Percentiles rank a stretch among this genome's conserved stretches.
These are phyloP conservation scores for Drosophila sucinea DNA, from an alignment of 1,140 invertebrate species.

Conservation along the genomic window DNA sequence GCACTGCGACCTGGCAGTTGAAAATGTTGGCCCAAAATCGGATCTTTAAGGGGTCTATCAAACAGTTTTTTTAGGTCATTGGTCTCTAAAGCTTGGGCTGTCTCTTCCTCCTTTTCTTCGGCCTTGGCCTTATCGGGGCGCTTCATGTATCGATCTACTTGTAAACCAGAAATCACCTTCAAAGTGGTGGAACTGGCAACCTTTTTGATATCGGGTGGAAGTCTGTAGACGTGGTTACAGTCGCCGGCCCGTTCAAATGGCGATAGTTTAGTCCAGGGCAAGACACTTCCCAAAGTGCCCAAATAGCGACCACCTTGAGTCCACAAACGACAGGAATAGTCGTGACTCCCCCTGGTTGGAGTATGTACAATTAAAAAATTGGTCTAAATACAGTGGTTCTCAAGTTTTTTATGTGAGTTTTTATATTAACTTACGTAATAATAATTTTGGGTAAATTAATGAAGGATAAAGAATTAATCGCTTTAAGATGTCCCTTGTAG, in stretches of 20 bases:
- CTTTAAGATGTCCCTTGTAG: conserved; percentile 86
- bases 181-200: conserved; percentile 87
- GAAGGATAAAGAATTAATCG: conserved; percentile 86
- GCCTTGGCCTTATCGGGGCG: conserved; percentile 19
- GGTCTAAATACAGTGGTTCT: too few species aligned
- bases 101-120: conserved; percentile 41
- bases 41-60: conserved; percentile 82
- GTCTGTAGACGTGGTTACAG: conserved; percentile 82
- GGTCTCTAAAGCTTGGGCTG: conserved; percentile 23
- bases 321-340: conserved; percentile 89
- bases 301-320: conserved; percentile 87
- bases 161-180: conserved; percentile 84
- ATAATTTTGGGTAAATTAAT: conserved; percentile 86
- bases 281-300: conserved; percentile 87
- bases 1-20: conserved; percentile 80
- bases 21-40: conserved; percentile 84
- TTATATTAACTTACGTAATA: conserved; percentile 84
- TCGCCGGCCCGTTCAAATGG: conserved; percentile 82
- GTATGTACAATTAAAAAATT: background rate
- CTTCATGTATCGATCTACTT: conserved; percentile 26
- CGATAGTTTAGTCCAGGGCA: conserved; percentile 85
- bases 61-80: conserved; percentile 82
- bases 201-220: conserved; percentile 87
- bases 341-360: conserved; percentile 86
- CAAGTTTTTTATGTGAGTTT: background rate